These are phyloP conservation scores for Tenthredo distinguenda DNA, from an alignment of 2,888 invertebrate genomes.

Conservation along the genomic window DNA sequence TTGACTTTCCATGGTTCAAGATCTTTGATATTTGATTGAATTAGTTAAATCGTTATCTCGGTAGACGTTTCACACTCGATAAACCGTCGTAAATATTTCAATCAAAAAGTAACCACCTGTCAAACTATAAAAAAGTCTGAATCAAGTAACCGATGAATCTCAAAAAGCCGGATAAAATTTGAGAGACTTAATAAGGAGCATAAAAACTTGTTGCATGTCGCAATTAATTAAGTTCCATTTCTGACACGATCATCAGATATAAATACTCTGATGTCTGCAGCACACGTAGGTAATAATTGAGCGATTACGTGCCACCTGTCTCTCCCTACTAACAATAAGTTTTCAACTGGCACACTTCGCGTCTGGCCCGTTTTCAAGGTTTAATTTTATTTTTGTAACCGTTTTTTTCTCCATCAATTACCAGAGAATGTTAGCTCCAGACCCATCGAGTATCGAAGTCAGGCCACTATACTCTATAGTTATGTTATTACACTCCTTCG, in stretches of 20 bases:
- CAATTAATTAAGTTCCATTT: not conserved
- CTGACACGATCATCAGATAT: not conserved
- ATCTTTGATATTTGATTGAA: not conserved
- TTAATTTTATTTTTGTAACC: not conserved
- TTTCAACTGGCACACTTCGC: constrained; percentile 17
- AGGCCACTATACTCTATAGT: constrained; percentile 18
- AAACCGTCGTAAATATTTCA: not conserved
- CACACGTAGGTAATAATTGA: constrained; percentile 10
- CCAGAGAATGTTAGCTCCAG: constrained; percentile 25
- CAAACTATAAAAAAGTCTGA: not conserved
- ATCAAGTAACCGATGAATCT: not conserved
- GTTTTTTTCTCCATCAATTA: constrained; percentile 19
- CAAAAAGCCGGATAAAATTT: not conserved
- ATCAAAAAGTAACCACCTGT: not conserved
- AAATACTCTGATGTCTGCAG: constrained; percentile 4
- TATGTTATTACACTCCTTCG: constrained; percentile 44
- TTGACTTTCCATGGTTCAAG: not conserved
- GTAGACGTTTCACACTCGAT: not conserved
- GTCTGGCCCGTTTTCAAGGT: constrained; percentile 22
- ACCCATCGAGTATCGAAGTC: constrained; percentile 40
- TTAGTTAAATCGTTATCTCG: no score
- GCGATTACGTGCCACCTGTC: not conserved
- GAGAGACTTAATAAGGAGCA: not conserved
- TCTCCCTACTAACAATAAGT: not conserved
- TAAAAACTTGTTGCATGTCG: not conserved